Evolutionary conservation across 2,888 invertebrate species (phyloP).

Genomic region (Lasioglossum villosulum): DNA sequence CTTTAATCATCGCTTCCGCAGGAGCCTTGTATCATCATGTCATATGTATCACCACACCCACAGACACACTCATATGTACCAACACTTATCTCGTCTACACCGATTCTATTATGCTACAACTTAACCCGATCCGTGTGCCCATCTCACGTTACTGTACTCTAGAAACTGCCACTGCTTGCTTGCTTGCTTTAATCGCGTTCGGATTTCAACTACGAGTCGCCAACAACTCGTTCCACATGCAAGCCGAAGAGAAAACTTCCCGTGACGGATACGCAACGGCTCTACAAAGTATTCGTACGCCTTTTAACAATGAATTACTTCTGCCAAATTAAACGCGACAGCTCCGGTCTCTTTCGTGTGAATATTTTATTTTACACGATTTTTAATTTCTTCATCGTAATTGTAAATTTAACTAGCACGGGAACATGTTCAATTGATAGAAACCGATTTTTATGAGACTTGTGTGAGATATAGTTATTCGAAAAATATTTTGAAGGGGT

Average conservation of each 20-base stretch:
- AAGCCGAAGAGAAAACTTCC: background rate
- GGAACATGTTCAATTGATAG: no score
- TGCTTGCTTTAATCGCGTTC: constrained; percentile 78
- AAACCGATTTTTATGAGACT: no score
- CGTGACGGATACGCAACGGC: background rate
- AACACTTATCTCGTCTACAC: constrained; percentile 53
- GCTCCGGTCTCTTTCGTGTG: no score
- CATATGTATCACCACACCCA: constrained; percentile 64
- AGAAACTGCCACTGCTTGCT: constrained; percentile 80
- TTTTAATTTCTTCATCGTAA: no score
- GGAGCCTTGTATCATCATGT: constrained; percentile 79
- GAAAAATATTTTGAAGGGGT: no score
- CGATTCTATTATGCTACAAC: constrained; percentile 69
- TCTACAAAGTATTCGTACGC: no score
- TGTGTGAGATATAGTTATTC: no score
- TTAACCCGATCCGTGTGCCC: constrained; percentile 66
- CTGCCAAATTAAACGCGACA: no score
- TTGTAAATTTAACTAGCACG: no score
- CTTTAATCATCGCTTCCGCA: constrained; percentile 82
- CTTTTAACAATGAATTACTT: no score
- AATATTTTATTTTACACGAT: no score
- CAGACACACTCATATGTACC: constrained; percentile 40
- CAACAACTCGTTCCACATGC: constrained; percentile 22
- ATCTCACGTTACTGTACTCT: constrained; percentile 71
- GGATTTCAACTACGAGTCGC: constrained; percentile 57